Conservation (phyloP, 2,113 vertebrate genomes). For the Gila orcuttii region DNA sequence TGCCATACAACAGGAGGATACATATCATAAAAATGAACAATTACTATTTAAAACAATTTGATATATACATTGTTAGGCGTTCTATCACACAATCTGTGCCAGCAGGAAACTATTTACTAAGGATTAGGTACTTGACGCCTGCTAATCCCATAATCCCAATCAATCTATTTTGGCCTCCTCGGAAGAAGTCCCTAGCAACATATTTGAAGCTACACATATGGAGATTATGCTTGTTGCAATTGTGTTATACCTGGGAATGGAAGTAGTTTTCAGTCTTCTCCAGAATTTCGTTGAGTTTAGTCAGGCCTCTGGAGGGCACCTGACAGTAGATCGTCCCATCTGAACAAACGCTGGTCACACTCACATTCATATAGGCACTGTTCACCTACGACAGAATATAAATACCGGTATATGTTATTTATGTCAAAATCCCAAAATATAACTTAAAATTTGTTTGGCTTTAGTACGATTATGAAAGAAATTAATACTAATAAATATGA, state of each 20-base stretch:
- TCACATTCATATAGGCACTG: slow-evolving; percentile 84
- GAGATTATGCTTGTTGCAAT: not conserved
- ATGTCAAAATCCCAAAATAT: too few species aligned
- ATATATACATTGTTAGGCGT: slow-evolving; percentile 11
- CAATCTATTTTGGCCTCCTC: slow-evolving; percentile 59
- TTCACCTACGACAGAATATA: slow-evolving; percentile 76
- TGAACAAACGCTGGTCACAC: slow-evolving; percentile 88
- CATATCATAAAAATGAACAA: slow-evolving; percentile 2
- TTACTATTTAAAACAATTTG: not conserved
- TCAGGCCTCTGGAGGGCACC: slow-evolving; percentile 87
- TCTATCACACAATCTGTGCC: not conserved
- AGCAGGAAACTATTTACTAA: slow-evolving; percentile 50
- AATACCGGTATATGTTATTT: not conserved
- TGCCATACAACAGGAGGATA: not conserved
- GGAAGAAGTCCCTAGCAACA: slow-evolving; percentile 22
- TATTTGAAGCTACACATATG: not conserved
- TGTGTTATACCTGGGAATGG: slow-evolving; percentile 82
- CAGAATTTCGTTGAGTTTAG: slow-evolving; percentile 81
- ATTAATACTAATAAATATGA: too few species aligned
- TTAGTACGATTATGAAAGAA: too few species aligned
- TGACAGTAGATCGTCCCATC: slow-evolving; percentile 93
- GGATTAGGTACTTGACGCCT: slow-evolving; percentile 66
- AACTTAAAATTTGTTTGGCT: too few species aligned
- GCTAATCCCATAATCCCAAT: slow-evolving; percentile 72
- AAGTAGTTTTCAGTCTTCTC: slow-evolving; percentile 87